Evolutionary conservation across 2,888 invertebrate genomes (phyloP).

Genomic region (Pediacus dermestoides): DNA sequence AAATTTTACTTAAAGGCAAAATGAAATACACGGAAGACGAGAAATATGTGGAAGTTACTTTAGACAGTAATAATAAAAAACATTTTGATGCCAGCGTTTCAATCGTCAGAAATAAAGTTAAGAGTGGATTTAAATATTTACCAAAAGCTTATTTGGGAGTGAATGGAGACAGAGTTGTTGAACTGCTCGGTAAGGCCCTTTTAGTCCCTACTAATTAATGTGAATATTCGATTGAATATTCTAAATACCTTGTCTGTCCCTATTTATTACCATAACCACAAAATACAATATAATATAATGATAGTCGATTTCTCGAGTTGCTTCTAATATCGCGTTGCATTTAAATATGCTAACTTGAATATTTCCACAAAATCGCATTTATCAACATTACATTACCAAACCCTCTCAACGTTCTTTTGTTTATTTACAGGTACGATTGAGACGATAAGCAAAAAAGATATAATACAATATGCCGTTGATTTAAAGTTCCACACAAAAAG

Average conservation of each 20-base stretch:
- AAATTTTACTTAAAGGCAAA: slow-evolving; percentile 65
- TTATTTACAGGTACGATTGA: slow-evolving; percentile 55
- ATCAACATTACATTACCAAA: too few relatives aligned
- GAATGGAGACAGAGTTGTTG: slow-evolving; percentile 69
- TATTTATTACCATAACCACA: too few relatives aligned
- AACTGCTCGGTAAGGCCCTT: slow-evolving; percentile 58
- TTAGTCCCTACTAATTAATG: slow-evolving; percentile 20
- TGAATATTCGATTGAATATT: slow-evolving; percentile 20
- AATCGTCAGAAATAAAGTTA: slow-evolving; percentile 56
- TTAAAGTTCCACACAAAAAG: slow-evolving; percentile 76
- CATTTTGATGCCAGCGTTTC: slow-evolving; percentile 66
- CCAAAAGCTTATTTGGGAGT: slow-evolving; percentile 71
- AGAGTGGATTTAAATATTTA: slow-evolving; percentile 65
- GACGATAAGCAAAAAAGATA: slow-evolving; percentile 62
- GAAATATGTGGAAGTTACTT: slow-evolving; percentile 59
- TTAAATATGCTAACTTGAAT: too few relatives aligned
- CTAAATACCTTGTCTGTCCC: slow-evolving; percentile 18
- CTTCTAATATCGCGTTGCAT: too few relatives aligned
- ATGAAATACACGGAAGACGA: slow-evolving; percentile 68
- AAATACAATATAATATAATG: too few relatives aligned
- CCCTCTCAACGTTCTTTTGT: too few relatives aligned
- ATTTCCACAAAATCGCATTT: too few relatives aligned
- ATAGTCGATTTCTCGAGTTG: too few relatives aligned
- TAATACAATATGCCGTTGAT: slow-evolving; percentile 73
- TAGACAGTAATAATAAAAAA: slow-evolving; percentile 70